phyloP scores from a whole-genome alignment of 2,797 vertebrate species.

The Antrozous pallidus region DNA sequence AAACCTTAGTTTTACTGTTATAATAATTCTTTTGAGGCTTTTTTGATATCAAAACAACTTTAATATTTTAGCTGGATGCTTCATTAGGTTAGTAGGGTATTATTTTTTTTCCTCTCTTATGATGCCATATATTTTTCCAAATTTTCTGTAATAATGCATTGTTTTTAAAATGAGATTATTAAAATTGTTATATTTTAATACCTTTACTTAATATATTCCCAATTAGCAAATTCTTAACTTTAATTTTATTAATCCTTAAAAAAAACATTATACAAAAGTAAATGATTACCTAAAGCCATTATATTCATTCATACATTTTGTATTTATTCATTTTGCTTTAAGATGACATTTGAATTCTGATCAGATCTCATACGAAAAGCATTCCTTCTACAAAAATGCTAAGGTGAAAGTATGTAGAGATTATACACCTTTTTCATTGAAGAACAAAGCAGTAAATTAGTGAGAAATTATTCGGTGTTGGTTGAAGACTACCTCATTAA shows the following conservation, averaged over 20 bases:
- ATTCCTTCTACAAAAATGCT: conserved; percentile 1
- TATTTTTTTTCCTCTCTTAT: background rate
- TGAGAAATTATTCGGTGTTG: conserved; percentile 42
- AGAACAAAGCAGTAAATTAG: conserved; percentile 29
- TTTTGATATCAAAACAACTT: conserved; percentile 32
- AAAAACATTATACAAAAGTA: background rate
- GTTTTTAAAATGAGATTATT: background rate
- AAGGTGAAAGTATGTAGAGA: background rate
- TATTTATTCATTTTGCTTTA: background rate
- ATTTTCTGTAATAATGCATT: conserved; percentile 11
- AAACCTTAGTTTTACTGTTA: conserved; percentile 24
- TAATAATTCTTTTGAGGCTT: background rate
- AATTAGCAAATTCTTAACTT: background rate
- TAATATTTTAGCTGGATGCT: background rate
- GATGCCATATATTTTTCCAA: background rate
- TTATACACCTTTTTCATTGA: background rate
- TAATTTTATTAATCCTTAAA: background rate
- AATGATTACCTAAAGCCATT: conserved; percentile 8
- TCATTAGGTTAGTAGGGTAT: background rate
- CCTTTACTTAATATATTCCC: background rate
- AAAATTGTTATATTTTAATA: background rate
- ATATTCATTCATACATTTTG: background rate
- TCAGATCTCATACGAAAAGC: background rate
- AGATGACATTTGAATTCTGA: conserved; percentile 34
- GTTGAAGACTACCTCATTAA: conserved; percentile 46